Conservation (phyloP, 2,113 vertebrate species). For the Microcebus griseorufus region DNA sequence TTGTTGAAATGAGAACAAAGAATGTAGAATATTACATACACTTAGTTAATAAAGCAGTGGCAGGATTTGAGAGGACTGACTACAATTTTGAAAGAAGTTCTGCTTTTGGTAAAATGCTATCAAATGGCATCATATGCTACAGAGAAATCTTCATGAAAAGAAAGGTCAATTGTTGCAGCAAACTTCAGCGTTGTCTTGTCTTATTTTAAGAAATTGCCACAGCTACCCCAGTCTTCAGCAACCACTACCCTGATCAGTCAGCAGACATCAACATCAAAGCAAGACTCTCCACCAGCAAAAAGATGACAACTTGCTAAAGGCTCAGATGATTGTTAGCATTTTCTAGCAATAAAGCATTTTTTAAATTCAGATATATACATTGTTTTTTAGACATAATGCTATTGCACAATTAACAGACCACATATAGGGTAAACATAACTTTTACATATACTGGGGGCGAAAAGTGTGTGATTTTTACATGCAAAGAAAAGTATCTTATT, state of each 20-base stretch:
- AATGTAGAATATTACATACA: neutral
- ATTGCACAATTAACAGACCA: neutral
- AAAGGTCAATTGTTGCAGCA: neutral
- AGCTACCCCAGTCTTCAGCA: neutral
- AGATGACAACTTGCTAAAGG: neutral
- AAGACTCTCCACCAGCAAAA: neutral
- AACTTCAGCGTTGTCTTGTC: neutral
- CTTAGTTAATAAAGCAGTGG: neutral
- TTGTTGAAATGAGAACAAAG: neutral
- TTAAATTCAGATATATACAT: neutral
- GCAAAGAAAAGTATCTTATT: slow-evolving; percentile 14
- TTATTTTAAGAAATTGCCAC: neutral
- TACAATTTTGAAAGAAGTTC: neutral
- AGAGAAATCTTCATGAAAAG: neutral
- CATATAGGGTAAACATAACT: neutral
- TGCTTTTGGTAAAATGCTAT: neutral
- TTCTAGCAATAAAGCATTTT: neutral
- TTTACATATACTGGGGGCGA: neutral
- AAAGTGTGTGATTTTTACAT: neutral
- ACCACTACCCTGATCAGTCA: neutral
- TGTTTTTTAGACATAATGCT: neutral
- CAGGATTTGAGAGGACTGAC: neutral
- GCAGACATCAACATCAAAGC: neutral
- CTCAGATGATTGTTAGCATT: neutral
- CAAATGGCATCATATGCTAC: neutral